phyloP scores from a whole-genome alignment of 2,888 invertebrate genomes.

The Cybosia mesomella region DNA sequence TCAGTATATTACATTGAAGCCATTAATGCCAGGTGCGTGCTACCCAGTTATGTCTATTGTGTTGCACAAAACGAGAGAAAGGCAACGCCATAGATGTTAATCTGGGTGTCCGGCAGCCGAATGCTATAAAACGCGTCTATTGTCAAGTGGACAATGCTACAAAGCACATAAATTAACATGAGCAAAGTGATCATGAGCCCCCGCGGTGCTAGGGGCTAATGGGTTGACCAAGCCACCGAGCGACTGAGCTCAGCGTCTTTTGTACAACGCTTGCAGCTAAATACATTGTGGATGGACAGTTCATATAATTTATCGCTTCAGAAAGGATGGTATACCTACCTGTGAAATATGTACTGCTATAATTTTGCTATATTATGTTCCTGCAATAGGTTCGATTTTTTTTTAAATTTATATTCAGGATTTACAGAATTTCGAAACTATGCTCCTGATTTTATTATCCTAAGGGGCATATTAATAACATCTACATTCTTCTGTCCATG shows the following conservation, averaged over 20 bases:
- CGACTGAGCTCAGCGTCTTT: constrained; percentile 40
- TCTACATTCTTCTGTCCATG: too few relatives aligned
- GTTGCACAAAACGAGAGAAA: constrained; percentile 86
- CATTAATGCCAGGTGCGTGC: constrained; percentile 82
- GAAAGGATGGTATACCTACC: constrained; percentile 41
- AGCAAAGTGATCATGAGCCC: constrained; percentile 85
- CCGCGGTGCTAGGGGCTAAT: constrained; percentile 78
- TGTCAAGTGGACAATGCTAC: constrained; percentile 79
- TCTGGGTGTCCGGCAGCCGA: constrained; percentile 85
- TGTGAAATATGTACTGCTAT: constrained; percentile 24
- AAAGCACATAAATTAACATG: constrained; percentile 86
- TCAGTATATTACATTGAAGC: constrained; percentile 61
- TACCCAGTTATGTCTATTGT: constrained; percentile 73
- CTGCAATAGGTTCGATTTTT: background rate
- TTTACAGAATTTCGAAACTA: too few relatives aligned
- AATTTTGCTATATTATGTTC: background rate
- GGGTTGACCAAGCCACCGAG: constrained; percentile 75
- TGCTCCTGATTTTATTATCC: background rate
- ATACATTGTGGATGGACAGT: constrained; percentile 49
- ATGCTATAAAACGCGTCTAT: constrained; percentile 79
- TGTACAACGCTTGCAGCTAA: constrained; percentile 37
- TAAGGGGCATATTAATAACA: too few relatives aligned
- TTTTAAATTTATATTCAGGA: background rate
- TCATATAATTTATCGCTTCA: constrained; percentile 55
- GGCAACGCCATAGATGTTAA: constrained; percentile 82